phyloP scores from a whole-genome alignment of 2,113 vertebrate genomes.

The Camelus bactrianus region DNA sequence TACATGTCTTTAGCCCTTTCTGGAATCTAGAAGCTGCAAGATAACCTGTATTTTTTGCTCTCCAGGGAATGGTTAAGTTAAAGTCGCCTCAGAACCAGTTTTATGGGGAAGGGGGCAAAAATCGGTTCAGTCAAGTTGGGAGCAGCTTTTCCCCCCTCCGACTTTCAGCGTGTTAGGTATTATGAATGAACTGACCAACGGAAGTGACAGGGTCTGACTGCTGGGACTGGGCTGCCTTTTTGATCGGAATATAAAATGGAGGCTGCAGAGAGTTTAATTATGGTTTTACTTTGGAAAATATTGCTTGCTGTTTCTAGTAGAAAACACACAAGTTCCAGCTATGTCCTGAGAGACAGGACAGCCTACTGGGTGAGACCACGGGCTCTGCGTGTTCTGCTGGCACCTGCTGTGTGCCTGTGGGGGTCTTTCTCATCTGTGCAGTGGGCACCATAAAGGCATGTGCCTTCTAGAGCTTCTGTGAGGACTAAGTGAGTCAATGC shows the following conservation, averaged over 20 bases:
- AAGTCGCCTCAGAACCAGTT: background rate
- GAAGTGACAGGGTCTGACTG: background rate
- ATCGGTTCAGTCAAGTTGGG: background rate
- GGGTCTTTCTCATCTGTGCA: background rate
- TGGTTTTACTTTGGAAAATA: background rate
- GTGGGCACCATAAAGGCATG: background rate
- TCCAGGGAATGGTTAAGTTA: background rate
- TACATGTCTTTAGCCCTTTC: background rate
- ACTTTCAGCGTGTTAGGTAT: background rate
- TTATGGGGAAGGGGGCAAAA: background rate
- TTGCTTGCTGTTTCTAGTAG: background rate
- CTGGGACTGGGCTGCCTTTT: background rate
- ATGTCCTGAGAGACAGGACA: background rate
- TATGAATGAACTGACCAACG: background rate
- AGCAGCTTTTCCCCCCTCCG: background rate
- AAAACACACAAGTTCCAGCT: background rate
- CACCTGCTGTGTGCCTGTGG: background rate
- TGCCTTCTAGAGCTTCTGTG: background rate
- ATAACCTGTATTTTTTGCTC: background rate
- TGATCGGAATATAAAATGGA: background rate
- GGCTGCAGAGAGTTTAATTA: background rate
- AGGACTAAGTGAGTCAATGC: accelerated
- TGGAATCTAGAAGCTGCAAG: background rate
- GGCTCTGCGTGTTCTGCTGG: accelerated
- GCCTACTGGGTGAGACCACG: background rate